These are phyloP conservation scores for Aurelia coerulea DNA, from an alignment of 30 jellyfish, hydroid and myxozoan genomes.

Conservation along the genomic window DNA sequence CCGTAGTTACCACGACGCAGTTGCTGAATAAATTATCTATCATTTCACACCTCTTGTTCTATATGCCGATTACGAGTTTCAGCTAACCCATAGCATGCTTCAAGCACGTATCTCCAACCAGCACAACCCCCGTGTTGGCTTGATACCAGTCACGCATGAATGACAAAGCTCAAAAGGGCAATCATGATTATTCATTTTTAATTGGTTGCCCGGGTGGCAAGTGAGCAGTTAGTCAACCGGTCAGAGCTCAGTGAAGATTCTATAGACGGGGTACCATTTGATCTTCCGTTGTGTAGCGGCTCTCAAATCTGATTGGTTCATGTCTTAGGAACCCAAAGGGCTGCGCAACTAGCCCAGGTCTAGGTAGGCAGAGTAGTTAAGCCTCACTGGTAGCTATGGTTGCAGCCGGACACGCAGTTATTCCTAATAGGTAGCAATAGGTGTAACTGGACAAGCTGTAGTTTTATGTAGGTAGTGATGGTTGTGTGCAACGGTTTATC, in stretches of 20 bases:
- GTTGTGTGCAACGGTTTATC: too few relatives aligned
- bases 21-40: too few relatives aligned
- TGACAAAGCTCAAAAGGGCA: conserved; percentile 72
- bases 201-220: conserved; percentile 83
- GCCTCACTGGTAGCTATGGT: not conserved
- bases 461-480: too few relatives aligned
- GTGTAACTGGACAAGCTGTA: too few relatives aligned
- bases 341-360: conserved; percentile 31
- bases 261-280: conserved; percentile 3
- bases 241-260: conserved; percentile 35
- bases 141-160: conserved; percentile 49
- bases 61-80: too few relatives aligned
- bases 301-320: conserved; percentile 22
- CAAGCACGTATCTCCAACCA: not conserved
- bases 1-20: too few relatives aligned
- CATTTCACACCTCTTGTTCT: too few relatives aligned
- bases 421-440: too few relatives aligned
- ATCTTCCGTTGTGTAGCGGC: conserved; percentile 6
- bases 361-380: conserved; percentile 3
- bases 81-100: not conserved
- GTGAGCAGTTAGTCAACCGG: conserved; percentile 66
- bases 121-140: conserved; percentile 4
- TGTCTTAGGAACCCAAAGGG: not conserved
- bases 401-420: not conserved
- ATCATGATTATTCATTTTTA: conserved; percentile 66